Conservation (phyloP, 2,797 vertebrate species). For the Halcyon badia region DNA sequence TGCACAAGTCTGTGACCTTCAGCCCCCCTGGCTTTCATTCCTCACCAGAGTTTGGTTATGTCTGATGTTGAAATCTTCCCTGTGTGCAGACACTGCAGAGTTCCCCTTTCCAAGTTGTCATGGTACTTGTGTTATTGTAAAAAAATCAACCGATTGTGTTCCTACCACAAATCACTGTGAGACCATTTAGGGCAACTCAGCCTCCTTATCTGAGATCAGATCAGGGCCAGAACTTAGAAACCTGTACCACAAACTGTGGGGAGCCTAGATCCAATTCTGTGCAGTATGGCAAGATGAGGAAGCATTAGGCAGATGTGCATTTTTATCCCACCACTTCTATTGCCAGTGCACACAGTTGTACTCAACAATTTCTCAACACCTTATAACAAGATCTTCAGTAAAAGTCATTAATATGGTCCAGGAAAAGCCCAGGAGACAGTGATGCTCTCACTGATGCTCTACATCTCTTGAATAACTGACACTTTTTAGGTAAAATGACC, state of each 20-base stretch:
- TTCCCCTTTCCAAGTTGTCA: slow-evolving; percentile 62
- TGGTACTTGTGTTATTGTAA: slow-evolving; percentile 13
- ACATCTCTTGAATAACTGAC: not conserved
- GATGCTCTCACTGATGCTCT: not conserved
- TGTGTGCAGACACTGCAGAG: slow-evolving; percentile 1
- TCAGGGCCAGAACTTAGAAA: not conserved
- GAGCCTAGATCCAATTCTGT: not conserved
- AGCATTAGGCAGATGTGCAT: not conserved
- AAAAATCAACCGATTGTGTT: not conserved
- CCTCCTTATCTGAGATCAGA: not conserved
- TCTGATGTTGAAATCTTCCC: slow-evolving; percentile 59
- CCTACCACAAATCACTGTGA: not conserved
- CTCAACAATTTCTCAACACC: not conserved
- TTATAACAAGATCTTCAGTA: not conserved
- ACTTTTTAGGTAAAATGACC: not conserved
- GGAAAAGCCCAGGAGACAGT: not conserved
- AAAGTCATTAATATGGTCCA: not conserved
- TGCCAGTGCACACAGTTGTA: too few species aligned
- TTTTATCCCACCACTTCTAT: not conserved
- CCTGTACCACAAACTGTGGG: not conserved
- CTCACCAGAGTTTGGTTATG: not conserved
- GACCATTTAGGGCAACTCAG: not conserved
- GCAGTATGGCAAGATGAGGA: not conserved
- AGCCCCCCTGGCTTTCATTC: not conserved
- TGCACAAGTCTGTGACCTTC: slow-evolving; percentile 26